Conservation (phyloP, 2,113 vertebrate genomes). For the Gobius niger region DNA sequence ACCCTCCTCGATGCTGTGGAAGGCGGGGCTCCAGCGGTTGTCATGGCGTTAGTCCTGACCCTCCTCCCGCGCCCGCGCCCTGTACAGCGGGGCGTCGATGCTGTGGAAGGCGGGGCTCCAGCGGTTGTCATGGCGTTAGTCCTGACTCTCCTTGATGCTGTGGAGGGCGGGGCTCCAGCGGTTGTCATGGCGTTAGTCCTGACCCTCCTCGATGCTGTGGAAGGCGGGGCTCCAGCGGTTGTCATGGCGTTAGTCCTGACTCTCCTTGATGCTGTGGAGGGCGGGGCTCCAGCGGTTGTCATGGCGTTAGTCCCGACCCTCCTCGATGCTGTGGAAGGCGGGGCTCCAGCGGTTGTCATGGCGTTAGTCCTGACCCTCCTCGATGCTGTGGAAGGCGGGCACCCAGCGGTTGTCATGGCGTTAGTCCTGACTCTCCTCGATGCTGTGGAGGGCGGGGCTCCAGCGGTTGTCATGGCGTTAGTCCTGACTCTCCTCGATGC, state of each 20-base stretch:
- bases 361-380: no score
- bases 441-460: no score
- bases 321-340: constrained; percentile 87
- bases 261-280: constrained; percentile 85
- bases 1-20: no score
- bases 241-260: constrained; percentile 81
- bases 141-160: no score
- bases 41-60: no score
- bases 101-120: constrained; percentile 93
- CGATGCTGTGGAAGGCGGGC: constrained; percentile 88
- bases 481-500: no score
- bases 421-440: no score
- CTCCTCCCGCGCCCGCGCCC: constrained; percentile 69
- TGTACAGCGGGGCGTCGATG: constrained; percentile 86
- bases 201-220: constrained; percentile 78
- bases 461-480: no score
- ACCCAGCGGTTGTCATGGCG: constrained; percentile 98
- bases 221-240: constrained; percentile 94
- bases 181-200: no score
- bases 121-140: constrained; percentile 72
- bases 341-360: constrained; percentile 98
- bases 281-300: constrained; percentile 96
- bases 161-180: no score
- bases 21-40: no score
- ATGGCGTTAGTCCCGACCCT: constrained; percentile 66